Base-by-base conservation (phyloP, 2,797 vertebrate species). In the Gadopsis bispinosus region DNA sequence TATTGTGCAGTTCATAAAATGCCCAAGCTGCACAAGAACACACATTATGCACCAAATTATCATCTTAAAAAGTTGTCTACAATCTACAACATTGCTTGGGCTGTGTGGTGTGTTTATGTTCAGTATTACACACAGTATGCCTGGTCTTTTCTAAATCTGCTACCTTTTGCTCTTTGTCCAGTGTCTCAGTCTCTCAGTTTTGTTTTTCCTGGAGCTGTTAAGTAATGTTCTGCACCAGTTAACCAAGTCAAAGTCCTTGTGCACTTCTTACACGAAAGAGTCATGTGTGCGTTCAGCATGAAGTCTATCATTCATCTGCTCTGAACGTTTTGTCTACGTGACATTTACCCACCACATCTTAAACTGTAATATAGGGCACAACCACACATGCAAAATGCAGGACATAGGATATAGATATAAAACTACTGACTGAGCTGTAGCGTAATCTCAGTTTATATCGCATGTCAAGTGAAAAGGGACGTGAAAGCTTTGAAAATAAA, bases 201-300 rank as follows among this genome's bases (percentile, higher is more conserved):
- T 31, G 20, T 59, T 47, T 48, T 41, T 58, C 26, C 29, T 33
- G 22, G 29, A 54, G 31, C 37, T 60, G 66, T 54, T 31, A 51
- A 26, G 10, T 50, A 58, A 75, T 19, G 26, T 51, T 47, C 9
- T 37, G 35, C 51, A 53, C 53, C 8, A 59, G 6, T 53, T 39
- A 51, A 41, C 17, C 43, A 60, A 55, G 31, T 59, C 56, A 76
- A 72, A 69, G 68, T 69, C 39, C 73, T 50, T 29, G 10, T 65
- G 6, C 16, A 13, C 8, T 37, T 45, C 1, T 29, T 5, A 58
- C 20, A 22, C 20, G 12, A 16, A 31, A 20, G 20, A 33, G 17
- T 31, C 41, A 12, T 33, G 29, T 20, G 60, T 51, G 8, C 22
- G 1, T 29, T 0, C 17, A 31, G 9, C 37, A 8, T 53, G 2